Base-by-base conservation (phyloP, 2,113 vertebrate species). In the Lepisosteus osseus region DNA sequence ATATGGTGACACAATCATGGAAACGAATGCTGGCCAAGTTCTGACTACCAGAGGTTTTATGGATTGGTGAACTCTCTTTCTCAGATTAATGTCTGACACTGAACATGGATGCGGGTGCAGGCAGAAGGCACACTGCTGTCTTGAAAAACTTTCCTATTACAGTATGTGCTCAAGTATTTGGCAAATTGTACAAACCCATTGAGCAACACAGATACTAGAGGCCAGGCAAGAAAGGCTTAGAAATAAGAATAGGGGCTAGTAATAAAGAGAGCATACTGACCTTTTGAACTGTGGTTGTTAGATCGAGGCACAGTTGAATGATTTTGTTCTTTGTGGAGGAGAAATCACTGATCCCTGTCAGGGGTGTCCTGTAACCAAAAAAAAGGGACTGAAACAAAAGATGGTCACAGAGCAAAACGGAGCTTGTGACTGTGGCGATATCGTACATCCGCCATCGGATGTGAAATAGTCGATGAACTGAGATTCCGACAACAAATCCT, bases 241-340 rank as follows among this genome's bases (percentile, higher is more conserved):
- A 68, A 56, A 13, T 2, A 41, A 64, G 47, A 72, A 8, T 8
- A 67, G 76, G 29, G 67, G 72, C 15, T 75, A 72, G 64, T 40
- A 72, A 57, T 6, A 71, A 74, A 79, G 83, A 79, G 68, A 7
- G 74, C 70, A 73, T 76, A 78, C 94, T 88, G 81, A 99, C 97
- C 97, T 99, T 95, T 84, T 99, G 97, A 84, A 99, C 97, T 61
- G 95, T 94, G 65, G 97, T 98, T 67, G 97, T 99, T 80, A 99
- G 90, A 79, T 98, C 95, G 88, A 99, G 87, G 84, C 97, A 99
- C 68, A 98, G 94, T 76, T 98, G 96, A 84, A 99, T 98, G 84
- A 99, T 97, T 88, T 97, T 97, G 89, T 98, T 99, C 93, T 98
- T 99, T 65, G 94, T 97, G 76, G 91, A 77, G 44, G 96, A 95